Evolutionary conservation across 2,113 vertebrate genomes (phyloP).

Genomic region (Tragelaphus imberbis): DNA sequence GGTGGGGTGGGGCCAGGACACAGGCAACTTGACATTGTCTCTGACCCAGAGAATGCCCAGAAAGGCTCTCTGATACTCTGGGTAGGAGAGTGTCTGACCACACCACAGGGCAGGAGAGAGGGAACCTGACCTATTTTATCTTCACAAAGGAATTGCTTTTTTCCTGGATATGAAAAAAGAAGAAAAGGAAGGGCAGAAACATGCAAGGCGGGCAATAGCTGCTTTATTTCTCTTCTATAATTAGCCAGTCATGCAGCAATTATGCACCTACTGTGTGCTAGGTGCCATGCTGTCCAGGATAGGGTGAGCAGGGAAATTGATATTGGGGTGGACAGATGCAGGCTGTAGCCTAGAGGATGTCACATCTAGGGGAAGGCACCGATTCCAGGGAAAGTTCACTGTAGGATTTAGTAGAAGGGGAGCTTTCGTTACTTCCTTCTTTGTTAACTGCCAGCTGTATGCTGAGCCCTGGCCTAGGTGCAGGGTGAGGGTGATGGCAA

Average conservation of each 20-base stretch:
- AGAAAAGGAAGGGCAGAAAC: background rate
- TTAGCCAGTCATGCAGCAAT: background rate
- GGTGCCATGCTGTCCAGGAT: background rate
- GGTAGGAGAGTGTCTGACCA: background rate
- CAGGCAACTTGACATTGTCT: background rate
- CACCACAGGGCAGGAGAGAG: conserved; percentile 34
- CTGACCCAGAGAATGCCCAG: conserved; percentile 5
- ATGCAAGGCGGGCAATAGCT: background rate
- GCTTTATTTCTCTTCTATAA: background rate
- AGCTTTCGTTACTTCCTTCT: background rate
- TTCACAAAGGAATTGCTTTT: conserved; percentile 27
- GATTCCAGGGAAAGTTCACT: background rate
- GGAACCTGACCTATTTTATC: conserved; percentile 64
- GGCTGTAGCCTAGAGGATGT: background rate
- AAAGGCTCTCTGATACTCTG: conserved; percentile 5
- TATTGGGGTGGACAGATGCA: background rate
- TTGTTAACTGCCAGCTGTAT: background rate
- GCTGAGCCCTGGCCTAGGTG: background rate
- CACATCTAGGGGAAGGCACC: background rate
- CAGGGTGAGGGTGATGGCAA: background rate
- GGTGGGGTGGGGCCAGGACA: background rate
- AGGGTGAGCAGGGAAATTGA: background rate
- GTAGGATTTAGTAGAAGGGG: background rate
- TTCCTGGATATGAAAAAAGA: background rate
- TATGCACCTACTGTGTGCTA: background rate